phyloP scores from a whole-genome alignment of 1,140 invertebrate species.

The Drosophila nikananu region DNA sequence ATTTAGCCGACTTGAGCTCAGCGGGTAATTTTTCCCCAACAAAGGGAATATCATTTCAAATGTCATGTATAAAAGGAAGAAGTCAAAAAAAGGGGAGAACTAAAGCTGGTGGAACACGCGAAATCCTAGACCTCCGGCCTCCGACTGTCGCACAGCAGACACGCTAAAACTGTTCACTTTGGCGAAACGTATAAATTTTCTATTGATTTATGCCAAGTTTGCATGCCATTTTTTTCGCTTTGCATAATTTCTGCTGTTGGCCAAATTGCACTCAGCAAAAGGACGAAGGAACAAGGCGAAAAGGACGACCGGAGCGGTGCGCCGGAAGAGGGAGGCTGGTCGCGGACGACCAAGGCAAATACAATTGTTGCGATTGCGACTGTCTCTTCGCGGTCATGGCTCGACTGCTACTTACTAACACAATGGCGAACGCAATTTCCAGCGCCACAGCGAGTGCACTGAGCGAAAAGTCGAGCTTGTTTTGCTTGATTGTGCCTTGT shows the following conservation, averaged over 20 bases:
- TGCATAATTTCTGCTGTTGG: constrained; percentile 81
- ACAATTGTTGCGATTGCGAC: constrained; percentile 74
- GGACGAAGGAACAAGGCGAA: background rate
- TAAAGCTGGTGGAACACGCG: constrained; percentile 56
- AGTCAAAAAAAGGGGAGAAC: constrained; percentile 32
- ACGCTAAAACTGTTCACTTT: constrained; percentile 73
- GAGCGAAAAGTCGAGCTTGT: background rate
- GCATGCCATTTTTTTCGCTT: constrained; percentile 82
- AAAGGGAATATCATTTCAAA: constrained; percentile 56
- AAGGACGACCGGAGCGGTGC: background rate
- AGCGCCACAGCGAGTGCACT: constrained; percentile 21
- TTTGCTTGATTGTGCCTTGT: background rate
- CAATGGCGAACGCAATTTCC: constrained; percentile 55
- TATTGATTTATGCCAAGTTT: constrained; percentile 84
- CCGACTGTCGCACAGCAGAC: constrained; percentile 51
- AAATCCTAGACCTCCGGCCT: constrained; percentile 59
- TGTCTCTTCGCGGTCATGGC: constrained; percentile 71
- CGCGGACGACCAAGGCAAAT: constrained; percentile 53
- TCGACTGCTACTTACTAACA: constrained; percentile 58
- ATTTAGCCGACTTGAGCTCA: constrained; percentile 46
- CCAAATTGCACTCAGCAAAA: constrained; percentile 67
- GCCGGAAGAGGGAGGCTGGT: constrained; percentile 6
- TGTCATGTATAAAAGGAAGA: constrained; percentile 50
- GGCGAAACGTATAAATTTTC: constrained; percentile 82
- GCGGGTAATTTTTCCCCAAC: constrained; percentile 33